These are phyloP conservation scores for Rhadina sibilatrix DNA, from an alignment of 2,113 vertebrate genomes.

Conservation along the genomic window DNA sequence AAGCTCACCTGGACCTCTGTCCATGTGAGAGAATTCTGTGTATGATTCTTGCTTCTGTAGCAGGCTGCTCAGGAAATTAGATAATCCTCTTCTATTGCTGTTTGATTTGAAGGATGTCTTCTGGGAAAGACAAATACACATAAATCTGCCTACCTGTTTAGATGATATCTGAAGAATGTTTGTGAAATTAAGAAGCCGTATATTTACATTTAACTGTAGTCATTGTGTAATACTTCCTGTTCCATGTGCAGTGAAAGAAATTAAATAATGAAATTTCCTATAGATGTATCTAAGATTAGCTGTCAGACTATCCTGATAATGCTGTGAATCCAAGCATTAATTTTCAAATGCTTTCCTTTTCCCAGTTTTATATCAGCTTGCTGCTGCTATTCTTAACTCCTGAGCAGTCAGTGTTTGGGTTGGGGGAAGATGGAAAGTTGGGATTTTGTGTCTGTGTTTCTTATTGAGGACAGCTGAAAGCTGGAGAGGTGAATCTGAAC, in stretches of 20 bases:
- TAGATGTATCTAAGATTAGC: not conserved
- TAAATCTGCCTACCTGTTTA: not conserved
- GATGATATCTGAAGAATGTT: not conserved
- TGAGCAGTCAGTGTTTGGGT: not conserved
- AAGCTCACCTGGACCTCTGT: not conserved
- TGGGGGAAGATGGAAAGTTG: not conserved
- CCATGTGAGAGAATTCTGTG: not conserved
- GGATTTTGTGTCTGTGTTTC: not conserved
- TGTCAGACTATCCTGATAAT: not conserved
- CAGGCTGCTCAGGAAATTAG: not conserved
- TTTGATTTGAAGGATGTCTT: not conserved
- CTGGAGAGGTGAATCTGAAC: not conserved
- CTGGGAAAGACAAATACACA: not conserved
- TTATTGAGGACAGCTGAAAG: not conserved
- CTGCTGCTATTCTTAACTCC: conserved; percentile 13
- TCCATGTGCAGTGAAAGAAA: not conserved
- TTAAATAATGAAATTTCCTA: not conserved
- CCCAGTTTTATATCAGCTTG: not conserved
- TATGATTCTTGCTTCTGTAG: not conserved
- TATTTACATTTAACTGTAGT: not conserved
- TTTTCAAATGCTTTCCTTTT: not conserved
- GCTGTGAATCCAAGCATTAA: not conserved
- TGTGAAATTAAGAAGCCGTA: not conserved
- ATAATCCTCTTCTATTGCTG: not conserved
- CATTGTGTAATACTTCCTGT: not conserved